Evolutionary conservation across 2,797 vertebrate genomes (phyloP), one percentile per base, ranked within the genome.

Genomic region (Pelodytes ibericus): DNA sequence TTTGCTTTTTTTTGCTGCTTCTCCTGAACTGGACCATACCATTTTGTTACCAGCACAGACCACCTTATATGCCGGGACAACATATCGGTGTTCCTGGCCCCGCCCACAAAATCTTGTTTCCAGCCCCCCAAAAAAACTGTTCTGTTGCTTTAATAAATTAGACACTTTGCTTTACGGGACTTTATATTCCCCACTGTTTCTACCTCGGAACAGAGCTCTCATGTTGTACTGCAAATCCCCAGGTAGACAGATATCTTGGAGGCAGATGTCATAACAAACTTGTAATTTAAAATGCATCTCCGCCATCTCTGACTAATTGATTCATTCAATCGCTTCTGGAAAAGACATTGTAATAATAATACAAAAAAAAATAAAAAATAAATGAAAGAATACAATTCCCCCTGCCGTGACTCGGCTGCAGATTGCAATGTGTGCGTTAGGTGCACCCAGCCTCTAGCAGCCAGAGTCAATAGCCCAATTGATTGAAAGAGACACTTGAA

Each of bases 401-500:
- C 25, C 10, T 13, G n/a, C 20, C 3, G 1, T 20, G 8, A 26
- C 4, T 6, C 33, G 29, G 26, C 58, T 44, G 20, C 30, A 29
- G 39, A 49, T 25, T 36, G 47, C 61, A 16, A 3, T 33, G 22
- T 39, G 18, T 36, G 30, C 22, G 3, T 16, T 30, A 29, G 1
- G 29, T n/a, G 7, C 41, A 10, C 4, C 57, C 20, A 15, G 57
- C 27, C 69, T 31, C 20, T 44, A 33, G 41, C 44, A 72, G 22
- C 26, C 44, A 20, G 20, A 72, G 41, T 72, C 71, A 72, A 63
- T 63, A 60, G 71, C 24, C 47, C 60, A 29, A 39, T 56, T 73
- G 60, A 57, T 73, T 65, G 49, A 65, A 64, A 73, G 61, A 63
- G 60, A 56, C 60, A 33, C 61, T 56, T 63, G 71, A 41, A 73